Conservation (phyloP, 2,797 vertebrate genomes). For the Lateolabrax maculatus region DNA sequence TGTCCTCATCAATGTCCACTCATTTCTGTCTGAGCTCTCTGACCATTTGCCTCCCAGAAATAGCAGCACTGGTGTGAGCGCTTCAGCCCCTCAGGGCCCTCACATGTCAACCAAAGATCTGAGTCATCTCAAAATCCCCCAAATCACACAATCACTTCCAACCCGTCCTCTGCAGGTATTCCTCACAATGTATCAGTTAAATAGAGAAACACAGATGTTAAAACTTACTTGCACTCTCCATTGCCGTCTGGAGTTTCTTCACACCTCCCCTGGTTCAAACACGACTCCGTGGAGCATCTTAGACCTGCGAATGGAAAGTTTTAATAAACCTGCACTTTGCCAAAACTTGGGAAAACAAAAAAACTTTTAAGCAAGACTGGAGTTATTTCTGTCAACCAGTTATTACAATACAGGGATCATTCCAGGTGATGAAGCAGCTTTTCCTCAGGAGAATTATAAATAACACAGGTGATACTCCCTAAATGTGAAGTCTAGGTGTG, state of each 20-base stretch:
- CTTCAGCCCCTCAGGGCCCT: constrained; percentile 59
- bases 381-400: not conserved
- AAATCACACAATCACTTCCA: constrained; percentile 22
- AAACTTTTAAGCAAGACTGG: constrained; percentile 1
- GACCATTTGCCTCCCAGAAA: constrained; percentile 71
- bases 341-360: constrained; percentile 25
- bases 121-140: constrained; percentile 39
- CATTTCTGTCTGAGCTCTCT: constrained; percentile 82
- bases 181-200: not conserved
- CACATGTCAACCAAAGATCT: constrained; percentile 62
- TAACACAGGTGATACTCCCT: constrained; percentile 19
- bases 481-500: constrained; percentile 66
- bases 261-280: constrained; percentile 93
- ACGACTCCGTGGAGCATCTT: constrained; percentile 89
- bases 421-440: constrained; percentile 4
- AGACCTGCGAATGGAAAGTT: constrained; percentile 86
- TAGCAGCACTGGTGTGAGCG: constrained; percentile 62
- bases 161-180: constrained; percentile 1
- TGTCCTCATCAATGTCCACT: constrained; percentile 87
- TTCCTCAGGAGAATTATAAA: constrained; percentile 23
- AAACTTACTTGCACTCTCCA: constrained; percentile 92
- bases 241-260: constrained; percentile 88
- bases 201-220: constrained; percentile 18
- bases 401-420: not conserved
- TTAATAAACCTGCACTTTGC: constrained; percentile 51